These are phyloP conservation scores for Chelmon rostratus DNA, from an alignment of 2,797 vertebrate species.

Conservation along the genomic window DNA sequence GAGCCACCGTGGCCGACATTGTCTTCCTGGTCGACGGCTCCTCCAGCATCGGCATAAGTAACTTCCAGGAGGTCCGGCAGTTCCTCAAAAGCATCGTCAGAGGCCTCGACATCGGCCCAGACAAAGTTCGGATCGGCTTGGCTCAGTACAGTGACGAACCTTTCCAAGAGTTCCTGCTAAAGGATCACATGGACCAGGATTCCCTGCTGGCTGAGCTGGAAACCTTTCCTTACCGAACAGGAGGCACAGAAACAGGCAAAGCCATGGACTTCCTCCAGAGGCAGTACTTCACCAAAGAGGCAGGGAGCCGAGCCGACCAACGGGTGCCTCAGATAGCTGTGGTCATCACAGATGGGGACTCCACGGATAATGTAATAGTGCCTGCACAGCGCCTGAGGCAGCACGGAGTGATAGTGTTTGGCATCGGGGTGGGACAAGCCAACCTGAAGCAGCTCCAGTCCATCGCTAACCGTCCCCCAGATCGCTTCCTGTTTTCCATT, in stretches of 20 bases:
- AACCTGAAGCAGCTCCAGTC: constrained; percentile 72
- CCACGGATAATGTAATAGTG: constrained; percentile 75
- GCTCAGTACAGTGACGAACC: constrained; percentile 84
- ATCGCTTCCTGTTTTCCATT: constrained; percentile 80
- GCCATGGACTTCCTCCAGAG: constrained; percentile 83
- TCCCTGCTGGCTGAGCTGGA: constrained; percentile 80
- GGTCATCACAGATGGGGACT: constrained; percentile 87
- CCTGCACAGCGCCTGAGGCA: constrained; percentile 77
- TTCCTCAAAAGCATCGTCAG: constrained; percentile 82
- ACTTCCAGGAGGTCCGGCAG: constrained; percentile 84
- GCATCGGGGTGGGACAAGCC: constrained; percentile 82
- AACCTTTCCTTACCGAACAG: constrained; percentile 75
- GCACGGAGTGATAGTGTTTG: constrained; percentile 84
- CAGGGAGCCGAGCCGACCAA: constrained; percentile 79
- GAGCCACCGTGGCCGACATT: constrained; percentile 84
- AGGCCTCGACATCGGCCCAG: constrained; percentile 82
- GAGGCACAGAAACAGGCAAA: constrained; percentile 82
- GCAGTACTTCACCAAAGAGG: constrained; percentile 78
- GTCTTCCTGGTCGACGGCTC: constrained; percentile 91
- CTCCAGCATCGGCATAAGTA: constrained; percentile 75
- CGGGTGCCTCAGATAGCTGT: constrained; percentile 87
- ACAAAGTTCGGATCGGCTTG: constrained; percentile 86
- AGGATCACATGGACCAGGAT: constrained; percentile 78
- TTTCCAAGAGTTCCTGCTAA: constrained; percentile 84
- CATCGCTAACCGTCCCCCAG: constrained; percentile 84